A percentile compares a stretch with the other conserved stretches of the same genome.
Evolutionary conservation across 2,797 vertebrate species (phyloP).

Genomic region (Hyperoplus immaculatus): DNA sequence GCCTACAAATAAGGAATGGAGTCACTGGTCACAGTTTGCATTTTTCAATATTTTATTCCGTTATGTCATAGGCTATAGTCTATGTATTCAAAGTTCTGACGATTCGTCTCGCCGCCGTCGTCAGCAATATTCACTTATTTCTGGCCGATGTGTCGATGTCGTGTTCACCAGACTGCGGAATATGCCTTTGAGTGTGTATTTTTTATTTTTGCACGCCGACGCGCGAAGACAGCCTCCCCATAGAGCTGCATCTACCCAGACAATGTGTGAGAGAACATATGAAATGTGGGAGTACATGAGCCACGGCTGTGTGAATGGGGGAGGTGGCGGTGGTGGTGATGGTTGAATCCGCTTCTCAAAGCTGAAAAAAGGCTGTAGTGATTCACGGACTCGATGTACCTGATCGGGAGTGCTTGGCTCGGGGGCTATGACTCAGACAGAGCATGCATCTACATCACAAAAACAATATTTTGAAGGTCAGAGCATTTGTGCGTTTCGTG

Average conservation of each 20-base stretch:
- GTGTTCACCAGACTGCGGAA: constrained; percentile 35
- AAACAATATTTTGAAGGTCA: constrained; percentile 23
- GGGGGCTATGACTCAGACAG: constrained; percentile 49
- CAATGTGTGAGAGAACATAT: constrained; percentile 24
- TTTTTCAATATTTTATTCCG: neutral
- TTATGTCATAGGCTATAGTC: neutral
- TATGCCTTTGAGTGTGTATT: constrained; percentile 6
- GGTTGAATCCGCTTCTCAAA: constrained; percentile 7
- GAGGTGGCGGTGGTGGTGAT: constrained; percentile 26
- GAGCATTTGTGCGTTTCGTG: neutral
- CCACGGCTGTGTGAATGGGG: constrained; percentile 37
- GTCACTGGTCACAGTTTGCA: too few species aligned
- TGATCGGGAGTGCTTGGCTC: neutral
- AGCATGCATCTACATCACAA: constrained; percentile 25
- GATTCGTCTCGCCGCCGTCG: neutral
- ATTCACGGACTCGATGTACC: constrained; percentile 18
- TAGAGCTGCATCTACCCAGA: constrained; percentile 10
- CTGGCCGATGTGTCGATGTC: constrained; percentile 3
- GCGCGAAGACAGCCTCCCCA: constrained; percentile 6
- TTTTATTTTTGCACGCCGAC: constrained; percentile 11
- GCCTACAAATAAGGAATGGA: too few species aligned
- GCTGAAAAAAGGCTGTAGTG: constrained; percentile 53
- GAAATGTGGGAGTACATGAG: constrained; percentile 45
- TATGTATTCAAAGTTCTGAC: neutral
- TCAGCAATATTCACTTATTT: neutral